Percentiles rank a stretch among this genome's conserved stretches.
These are phyloP conservation scores for Emberiza fucata DNA, from an alignment of 2,113 vertebrate genomes.

Conservation along the genomic window DNA sequence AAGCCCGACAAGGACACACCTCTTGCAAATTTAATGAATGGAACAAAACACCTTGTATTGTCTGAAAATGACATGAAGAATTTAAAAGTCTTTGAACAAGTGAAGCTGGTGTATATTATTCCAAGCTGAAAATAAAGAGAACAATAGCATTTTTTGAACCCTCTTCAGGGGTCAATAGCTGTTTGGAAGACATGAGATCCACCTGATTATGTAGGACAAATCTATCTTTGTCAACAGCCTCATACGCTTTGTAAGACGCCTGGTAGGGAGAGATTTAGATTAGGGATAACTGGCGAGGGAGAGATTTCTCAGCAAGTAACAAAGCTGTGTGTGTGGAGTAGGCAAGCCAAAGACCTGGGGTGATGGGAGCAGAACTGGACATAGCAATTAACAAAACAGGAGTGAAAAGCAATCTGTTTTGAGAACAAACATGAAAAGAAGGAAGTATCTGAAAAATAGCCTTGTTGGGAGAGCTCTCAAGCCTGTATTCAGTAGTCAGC, in stretches of 20 bases:
- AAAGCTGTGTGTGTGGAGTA: background rate
- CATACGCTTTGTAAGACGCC: background rate
- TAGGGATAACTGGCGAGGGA: background rate
- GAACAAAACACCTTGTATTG: background rate
- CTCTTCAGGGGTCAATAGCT: background rate
- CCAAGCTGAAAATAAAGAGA: background rate
- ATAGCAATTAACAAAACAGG: background rate
- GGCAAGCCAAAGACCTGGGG: background rate
- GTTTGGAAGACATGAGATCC: background rate
- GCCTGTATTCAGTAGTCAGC: background rate
- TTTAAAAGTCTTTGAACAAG: background rate
- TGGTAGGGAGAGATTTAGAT: background rate
- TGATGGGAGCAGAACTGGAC: background rate
- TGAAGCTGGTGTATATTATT: background rate
- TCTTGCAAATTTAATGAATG: slow-evolving; percentile 13
- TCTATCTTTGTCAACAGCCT: background rate
- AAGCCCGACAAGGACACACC: background rate
- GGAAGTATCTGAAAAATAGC: background rate
- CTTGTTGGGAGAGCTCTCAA: background rate
- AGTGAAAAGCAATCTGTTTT: background rate
- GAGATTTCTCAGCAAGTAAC: background rate
- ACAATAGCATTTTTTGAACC: background rate
- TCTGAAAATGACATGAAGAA: background rate
- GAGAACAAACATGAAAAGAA: background rate
- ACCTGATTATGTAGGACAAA: background rate